Percentiles rank a stretch among this genome's conserved stretches.
These are phyloP conservation scores for Corythornis vintsioides DNA, from an alignment of 2,113 vertebrate species.

Conservation along the genomic window DNA sequence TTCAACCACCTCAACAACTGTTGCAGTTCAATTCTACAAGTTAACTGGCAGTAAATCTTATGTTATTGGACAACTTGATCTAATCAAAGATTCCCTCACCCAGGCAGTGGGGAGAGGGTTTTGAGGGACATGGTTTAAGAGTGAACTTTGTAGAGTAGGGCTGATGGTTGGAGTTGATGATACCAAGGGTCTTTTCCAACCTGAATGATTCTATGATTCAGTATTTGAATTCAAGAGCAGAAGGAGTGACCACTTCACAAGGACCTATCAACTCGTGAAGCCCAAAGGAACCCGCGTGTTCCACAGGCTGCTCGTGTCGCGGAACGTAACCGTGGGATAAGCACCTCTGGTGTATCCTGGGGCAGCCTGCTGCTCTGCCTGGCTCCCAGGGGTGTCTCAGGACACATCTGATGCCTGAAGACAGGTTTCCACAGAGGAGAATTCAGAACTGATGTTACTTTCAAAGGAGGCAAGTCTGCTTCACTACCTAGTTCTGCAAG, in stretches of 20 bases:
- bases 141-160: too few species aligned
- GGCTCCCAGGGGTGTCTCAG: constrained; percentile 47
- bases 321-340: not conserved
- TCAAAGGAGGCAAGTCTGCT: constrained; percentile 81
- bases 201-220: too few species aligned
- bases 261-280: rapidly evolving
- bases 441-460: constrained; percentile 85
- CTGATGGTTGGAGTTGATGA: too few species aligned
- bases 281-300: not conserved
- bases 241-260: not conserved
- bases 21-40: not conserved
- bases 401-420: constrained; percentile 87
- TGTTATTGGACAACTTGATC: not conserved
- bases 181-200: too few species aligned
- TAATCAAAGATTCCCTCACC: not conserved
- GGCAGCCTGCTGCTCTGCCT: not conserved
- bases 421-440: constrained; percentile 94
- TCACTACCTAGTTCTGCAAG: constrained; percentile 80
- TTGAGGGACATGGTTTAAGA: too few species aligned
- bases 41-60: not conserved
- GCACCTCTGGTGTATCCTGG: constrained; percentile 73
- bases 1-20: not conserved
- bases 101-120: not conserved
- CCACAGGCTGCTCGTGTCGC: not conserved
- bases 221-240: not conserved